phyloP scores from a whole-genome alignment of 2,113 vertebrate genomes.

The Eublepharis macularius region DNA sequence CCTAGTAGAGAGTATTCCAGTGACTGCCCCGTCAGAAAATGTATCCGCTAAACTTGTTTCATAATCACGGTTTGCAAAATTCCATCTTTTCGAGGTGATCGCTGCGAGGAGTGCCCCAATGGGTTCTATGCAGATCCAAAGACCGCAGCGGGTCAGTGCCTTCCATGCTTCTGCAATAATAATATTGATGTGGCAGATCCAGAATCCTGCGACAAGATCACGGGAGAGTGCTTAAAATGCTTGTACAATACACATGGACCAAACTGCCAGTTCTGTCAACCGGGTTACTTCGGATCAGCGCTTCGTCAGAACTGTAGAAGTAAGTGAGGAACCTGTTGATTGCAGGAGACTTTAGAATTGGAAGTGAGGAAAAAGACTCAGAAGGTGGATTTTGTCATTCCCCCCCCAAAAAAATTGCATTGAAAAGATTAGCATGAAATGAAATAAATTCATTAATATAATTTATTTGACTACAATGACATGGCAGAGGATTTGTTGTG shows the following conservation, averaged over 20 bases:
- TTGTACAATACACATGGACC: constrained; percentile 81
- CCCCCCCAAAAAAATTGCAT: too few species aligned
- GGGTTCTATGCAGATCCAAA: constrained; percentile 82
- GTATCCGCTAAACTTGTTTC: background rate
- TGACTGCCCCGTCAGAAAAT: background rate
- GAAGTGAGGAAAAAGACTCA: constrained; percentile 24
- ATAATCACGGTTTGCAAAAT: constrained; percentile 34
- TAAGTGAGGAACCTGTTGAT: constrained; percentile 56
- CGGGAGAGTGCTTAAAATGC: constrained; percentile 82
- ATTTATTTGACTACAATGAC: background rate
- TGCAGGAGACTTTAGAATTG: background rate
- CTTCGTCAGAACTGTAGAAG: constrained; percentile 82
- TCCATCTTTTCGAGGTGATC: constrained; percentile 69
- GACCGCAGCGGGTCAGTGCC: constrained; percentile 61
- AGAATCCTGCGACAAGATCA: constrained; percentile 76
- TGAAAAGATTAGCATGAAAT: background rate
- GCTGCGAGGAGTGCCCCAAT: constrained; percentile 77
- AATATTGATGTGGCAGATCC: constrained; percentile 80
- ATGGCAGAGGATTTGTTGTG: too few species aligned
- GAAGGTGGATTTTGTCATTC: background rate
- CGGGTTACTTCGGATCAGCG: constrained; percentile 85
- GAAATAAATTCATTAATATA: background rate
- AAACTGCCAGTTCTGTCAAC: constrained; percentile 82
- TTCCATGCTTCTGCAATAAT: constrained; percentile 81
- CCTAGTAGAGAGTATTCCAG: background rate